Percentiles rank a stretch among this genome's conserved stretches.
Evolutionary conservation across 2,113 vertebrate species (phyloP).

Genomic region (Numenius arquata): DNA sequence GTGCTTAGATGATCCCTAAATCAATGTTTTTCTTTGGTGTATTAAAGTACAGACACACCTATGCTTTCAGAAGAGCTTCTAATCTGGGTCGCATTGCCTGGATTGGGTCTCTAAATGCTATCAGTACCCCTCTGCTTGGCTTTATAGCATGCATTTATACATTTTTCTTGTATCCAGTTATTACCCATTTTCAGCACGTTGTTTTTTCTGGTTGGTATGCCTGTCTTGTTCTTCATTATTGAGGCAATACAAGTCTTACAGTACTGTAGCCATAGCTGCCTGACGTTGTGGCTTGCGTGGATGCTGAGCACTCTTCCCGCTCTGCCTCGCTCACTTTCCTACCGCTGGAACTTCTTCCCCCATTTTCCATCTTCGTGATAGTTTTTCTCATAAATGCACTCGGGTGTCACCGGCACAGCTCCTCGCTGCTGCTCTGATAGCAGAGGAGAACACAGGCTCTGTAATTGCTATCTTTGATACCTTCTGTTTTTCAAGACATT

Average conservation of each 20-base stretch:
- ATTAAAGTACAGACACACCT: background rate
- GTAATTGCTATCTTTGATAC: background rate
- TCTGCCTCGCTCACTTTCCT: background rate
- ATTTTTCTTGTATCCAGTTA: background rate
- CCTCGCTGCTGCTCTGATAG: background rate
- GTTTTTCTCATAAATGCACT: background rate
- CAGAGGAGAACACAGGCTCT: background rate
- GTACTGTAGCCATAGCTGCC: background rate
- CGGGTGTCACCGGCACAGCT: background rate
- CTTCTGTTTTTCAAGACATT: background rate
- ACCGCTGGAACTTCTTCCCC: background rate
- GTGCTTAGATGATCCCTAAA: background rate
- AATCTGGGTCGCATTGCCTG: background rate
- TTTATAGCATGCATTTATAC: background rate
- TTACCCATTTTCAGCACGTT: background rate
- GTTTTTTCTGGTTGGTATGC: background rate
- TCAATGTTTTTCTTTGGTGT: background rate
- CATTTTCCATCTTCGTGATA: background rate
- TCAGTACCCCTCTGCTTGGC: background rate
- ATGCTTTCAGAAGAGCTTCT: background rate
- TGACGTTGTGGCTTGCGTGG: rapidly evolving
- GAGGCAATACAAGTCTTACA: background rate
- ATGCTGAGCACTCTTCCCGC: rapidly evolving
- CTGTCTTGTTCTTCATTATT: background rate
- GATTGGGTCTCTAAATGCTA: background rate